Base-by-base conservation (phyloP, 1,140 invertebrate species). In the Hyles euphorbiae region DNA sequence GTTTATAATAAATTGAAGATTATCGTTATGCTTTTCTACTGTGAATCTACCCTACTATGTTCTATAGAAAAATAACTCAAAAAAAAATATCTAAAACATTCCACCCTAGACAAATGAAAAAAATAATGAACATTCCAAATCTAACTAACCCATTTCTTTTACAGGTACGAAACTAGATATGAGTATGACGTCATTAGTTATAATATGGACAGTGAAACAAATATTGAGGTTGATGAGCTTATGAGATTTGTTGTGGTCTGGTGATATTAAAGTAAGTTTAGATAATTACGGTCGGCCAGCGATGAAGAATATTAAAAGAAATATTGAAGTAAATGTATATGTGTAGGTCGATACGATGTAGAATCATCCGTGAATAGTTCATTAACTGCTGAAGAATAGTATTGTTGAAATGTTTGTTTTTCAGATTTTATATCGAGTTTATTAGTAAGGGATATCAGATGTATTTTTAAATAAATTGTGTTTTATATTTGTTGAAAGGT, bases 251-350 rank as follows among this genome's bases (percentile, higher is more conserved):
- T 64, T 74, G 70, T 61, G 70, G 61, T 75, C 49, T 70, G 69
- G 84, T 85, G 84, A 86, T 84, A 84, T 74, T 84, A 82, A 74
- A 56, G 36, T 85, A 84, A 85, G 73, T 70, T 67, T 84, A 82
- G 72, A 77, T 78, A 82, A 70, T 58, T 53, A 72, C 22, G 47
- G 61, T 65, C 63, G 61, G 67, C 68, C 68, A 65, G 36, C 11
- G 12, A 34, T 52, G 5, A 34, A 52, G 50, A 5, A 48, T 48
- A 34, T 34, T 52, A 32, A 47, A 34, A 2, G 7, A 3, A 56
- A 46, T 5, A 33, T 7, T 33, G 11, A 63, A 55, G 56, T 53
- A 45, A 61, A 51, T 67, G 54, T 63, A 61, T 58, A 45, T 60
- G 56, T 66, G 53, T 67, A 64, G 56, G 54, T 67, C 40, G 48